Evolutionary conservation across 2,113 vertebrate genomes (phyloP).

Genomic region (Oostethus manadensis): DNA sequence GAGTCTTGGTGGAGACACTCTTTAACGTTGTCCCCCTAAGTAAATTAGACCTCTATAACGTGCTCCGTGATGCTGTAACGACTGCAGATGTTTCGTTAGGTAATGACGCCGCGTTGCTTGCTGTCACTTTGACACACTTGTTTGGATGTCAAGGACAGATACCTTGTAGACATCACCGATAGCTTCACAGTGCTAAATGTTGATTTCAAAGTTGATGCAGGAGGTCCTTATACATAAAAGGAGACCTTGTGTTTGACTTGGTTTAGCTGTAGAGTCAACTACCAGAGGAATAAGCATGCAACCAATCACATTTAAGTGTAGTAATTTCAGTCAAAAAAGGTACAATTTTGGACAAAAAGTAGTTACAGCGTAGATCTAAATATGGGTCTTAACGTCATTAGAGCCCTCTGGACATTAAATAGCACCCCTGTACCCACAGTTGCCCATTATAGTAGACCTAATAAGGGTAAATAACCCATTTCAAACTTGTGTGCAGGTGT

Average conservation of each 20-base stretch:
- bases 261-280: slow-evolving; percentile 29
- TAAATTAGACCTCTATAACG: slow-evolving; percentile 53
- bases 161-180: slow-evolving; percentile 41
- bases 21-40: slow-evolving; percentile 33
- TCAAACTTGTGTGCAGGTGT: no score
- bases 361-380: no score
- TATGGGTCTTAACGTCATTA: no score
- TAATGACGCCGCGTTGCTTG: slow-evolving; percentile 31
- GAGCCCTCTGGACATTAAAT: no score
- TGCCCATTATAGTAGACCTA: no score
- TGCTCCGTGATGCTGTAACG: slow-evolving; percentile 51
- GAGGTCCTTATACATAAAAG: slow-evolving; percentile 30
- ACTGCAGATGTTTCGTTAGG: slow-evolving; percentile 42
- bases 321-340: slow-evolving; percentile 43
- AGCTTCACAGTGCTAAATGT: slow-evolving; percentile 33
- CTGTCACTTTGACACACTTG: background rate
- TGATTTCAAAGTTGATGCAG: slow-evolving; percentile 45
- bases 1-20: slow-evolving; percentile 19
- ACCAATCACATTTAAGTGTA: no score
- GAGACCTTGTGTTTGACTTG: slow-evolving; percentile 22
- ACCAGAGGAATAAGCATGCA: no score
- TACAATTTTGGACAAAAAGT: no score
- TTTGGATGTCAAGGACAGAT: slow-evolving; percentile 31
- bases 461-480: no score
- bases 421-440: no score